Base-by-base conservation (phyloP, 37 sponge, comb jelly and placozoan genomes). In the Chondrilla cf. caribensis region DNA sequence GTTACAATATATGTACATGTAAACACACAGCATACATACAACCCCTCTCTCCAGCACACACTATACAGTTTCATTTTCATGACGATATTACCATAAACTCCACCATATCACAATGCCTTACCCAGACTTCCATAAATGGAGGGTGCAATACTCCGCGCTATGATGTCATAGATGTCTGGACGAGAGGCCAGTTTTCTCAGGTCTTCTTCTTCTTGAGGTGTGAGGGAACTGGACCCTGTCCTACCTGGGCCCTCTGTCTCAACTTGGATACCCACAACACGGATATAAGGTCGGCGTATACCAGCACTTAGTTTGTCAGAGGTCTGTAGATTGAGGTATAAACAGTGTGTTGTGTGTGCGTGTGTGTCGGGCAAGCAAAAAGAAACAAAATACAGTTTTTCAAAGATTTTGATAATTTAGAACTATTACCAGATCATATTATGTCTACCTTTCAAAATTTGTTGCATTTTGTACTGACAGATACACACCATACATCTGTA, bases 41-140 rank as follows among this genome's bases (percentile, higher is more conserved):
- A n/a, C n/a, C n/a, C n/a, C n/a, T n/a, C n/a, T n/a, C n/a, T n/a
- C n/a, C n/a, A n/a, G n/a, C n/a, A n/a, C n/a, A n/a, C n/a, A n/a
- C n/a, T n/a, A n/a, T n/a, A n/a, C n/a, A n/a, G n/a, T n/a, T n/a
- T n/a, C n/a, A n/a, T n/a, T n/a, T n/a, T n/a, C n/a, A n/a, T n/a
- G n/a, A n/a, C n/a, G n/a, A n/a, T n/a, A n/a, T n/a, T n/a, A n/a
- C n/a, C n/a, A n/a, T 11, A 47, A 47, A 47, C 51, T 14, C 51
- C 51, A 47, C 51, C 51, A 47, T n/a, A n/a, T n/a, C n/a, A n/a
- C n/a, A n/a, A n/a, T n/a, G n/a, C n/a, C n/a, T 80, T 29, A 88
- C 95, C 94, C 18, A 85, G 58, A 51, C 99, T 94, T 24, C 99
- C 99, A 92, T 88, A 99, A 35, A 99, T 99, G 79, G 99, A 99